Conservation (phyloP, 2,888 invertebrate genomes). For the Himalopsyche anomala region DNA sequence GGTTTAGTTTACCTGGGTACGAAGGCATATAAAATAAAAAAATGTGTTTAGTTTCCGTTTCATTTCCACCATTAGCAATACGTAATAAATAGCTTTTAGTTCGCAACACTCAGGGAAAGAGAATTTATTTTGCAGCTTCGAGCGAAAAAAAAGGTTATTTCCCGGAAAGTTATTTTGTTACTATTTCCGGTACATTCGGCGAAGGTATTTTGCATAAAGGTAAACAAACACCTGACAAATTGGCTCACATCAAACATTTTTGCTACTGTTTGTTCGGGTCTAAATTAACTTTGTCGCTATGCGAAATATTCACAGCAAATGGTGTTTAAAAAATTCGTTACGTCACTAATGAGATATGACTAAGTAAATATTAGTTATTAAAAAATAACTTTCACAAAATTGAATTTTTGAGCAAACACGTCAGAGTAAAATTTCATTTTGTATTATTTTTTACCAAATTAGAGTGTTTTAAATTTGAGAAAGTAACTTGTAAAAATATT, state of each 20-base stretch:
- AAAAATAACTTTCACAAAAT: too few species aligned
- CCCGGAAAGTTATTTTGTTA: constrained; percentile 22
- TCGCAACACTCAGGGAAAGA: neutral
- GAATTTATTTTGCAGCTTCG: constrained; percentile 28
- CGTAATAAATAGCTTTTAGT: constrained; percentile 27
- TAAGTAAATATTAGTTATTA: too few species aligned
- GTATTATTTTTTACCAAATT: too few species aligned
- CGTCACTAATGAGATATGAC: too few species aligned
- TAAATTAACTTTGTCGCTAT: constrained; percentile 5
- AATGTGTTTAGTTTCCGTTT: neutral
- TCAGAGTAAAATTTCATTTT: too few species aligned
- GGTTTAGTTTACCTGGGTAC: neutral
- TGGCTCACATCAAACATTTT: constrained; percentile 37
- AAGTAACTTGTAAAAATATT: too few species aligned
- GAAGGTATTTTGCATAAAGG: constrained; percentile 35
- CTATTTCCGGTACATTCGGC: neutral
- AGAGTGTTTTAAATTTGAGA: too few species aligned
- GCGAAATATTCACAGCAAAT: neutral
- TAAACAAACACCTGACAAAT: constrained; percentile 43
- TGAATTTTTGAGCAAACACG: too few species aligned
- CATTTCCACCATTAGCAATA: constrained; percentile 23
- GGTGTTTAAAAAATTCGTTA: neutral
- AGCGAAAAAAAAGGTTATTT: neutral
- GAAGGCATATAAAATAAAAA: neutral
- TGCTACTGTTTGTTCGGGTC: neutral